These are phyloP conservation scores for Delphinapterus leucas DNA, from an alignment of 2,113 vertebrate genomes.

Conservation along the genomic window DNA sequence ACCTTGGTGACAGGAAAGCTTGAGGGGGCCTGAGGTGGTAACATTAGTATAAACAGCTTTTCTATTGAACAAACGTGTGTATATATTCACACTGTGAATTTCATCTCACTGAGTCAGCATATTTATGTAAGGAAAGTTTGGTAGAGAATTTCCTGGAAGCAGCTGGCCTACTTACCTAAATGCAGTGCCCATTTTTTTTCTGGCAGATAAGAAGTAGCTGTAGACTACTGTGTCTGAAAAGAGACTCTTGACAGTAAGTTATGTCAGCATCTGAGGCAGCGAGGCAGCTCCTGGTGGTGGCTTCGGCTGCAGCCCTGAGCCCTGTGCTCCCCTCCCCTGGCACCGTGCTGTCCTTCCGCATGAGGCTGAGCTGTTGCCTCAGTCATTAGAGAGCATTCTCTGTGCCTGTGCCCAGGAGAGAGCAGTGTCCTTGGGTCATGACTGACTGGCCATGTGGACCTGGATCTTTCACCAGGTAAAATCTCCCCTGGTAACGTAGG, in stretches of 20 bases:
- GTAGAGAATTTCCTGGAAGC: constrained; percentile 14
- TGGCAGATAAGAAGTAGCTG: not conserved
- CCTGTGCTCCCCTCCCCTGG: not conserved
- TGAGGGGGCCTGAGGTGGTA: not conserved
- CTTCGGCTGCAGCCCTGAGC: not conserved
- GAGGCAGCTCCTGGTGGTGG: not conserved
- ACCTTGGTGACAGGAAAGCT: not conserved
- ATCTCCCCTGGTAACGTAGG: not conserved
- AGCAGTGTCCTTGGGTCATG: not conserved
- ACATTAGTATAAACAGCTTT: not conserved
- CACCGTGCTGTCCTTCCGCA: not conserved
- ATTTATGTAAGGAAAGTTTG: not conserved
- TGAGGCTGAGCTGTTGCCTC: not conserved
- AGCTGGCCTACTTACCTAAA: not conserved
- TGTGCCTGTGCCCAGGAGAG: not conserved
- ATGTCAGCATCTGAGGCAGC: not conserved
- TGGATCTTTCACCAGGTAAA: not conserved
- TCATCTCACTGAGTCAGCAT: not conserved
- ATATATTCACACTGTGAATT: not conserved
- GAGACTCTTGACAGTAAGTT: not conserved
- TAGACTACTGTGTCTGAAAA: not conserved
- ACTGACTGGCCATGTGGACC: not conserved
- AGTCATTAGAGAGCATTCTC: not conserved
- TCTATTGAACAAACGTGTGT: not conserved
- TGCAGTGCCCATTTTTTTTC: not conserved